Percentiles rank a stretch among this genome's conserved stretches.
Evolutionary conservation across 2,113 vertebrate genomes (phyloP).

Genomic region (Cettia cetti): DNA sequence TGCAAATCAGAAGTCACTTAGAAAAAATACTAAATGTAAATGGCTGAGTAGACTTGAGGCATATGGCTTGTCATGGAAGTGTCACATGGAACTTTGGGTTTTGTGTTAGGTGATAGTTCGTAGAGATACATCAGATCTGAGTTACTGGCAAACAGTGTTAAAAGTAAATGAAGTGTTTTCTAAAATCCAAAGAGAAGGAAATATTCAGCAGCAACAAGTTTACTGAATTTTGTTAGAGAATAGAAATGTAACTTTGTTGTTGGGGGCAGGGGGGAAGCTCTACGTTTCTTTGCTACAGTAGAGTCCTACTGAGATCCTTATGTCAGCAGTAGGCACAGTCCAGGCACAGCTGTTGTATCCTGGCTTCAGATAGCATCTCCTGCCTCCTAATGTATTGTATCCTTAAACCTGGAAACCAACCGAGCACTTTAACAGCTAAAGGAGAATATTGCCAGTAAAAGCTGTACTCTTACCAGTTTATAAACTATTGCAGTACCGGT

Average conservation of each 20-base stretch:
- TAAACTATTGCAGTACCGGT: neutral
- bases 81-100: neutral
- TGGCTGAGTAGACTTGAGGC: neutral
- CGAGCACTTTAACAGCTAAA: neutral
- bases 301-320: neutral
- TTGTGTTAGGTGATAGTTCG: neutral
- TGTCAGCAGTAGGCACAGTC: neutral
- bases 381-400: neutral
- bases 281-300: fast-evolving
- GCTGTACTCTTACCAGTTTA: fast-evolving
- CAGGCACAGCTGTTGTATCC: neutral
- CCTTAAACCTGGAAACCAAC: neutral
- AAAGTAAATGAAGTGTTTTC: neutral
- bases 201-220: neutral
- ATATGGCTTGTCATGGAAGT: neutral
- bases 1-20: neutral
- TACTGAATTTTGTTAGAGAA: neutral
- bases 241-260: neutral
- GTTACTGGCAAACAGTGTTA: neutral
- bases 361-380: neutral
- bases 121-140: neutral
- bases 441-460: neutral
- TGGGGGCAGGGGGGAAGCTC: neutral
- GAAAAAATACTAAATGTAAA: neutral
- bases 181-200: neutral